phyloP scores from a whole-genome alignment of 2,797 vertebrate genomes.

The Scyliorhinus canicula region DNA sequence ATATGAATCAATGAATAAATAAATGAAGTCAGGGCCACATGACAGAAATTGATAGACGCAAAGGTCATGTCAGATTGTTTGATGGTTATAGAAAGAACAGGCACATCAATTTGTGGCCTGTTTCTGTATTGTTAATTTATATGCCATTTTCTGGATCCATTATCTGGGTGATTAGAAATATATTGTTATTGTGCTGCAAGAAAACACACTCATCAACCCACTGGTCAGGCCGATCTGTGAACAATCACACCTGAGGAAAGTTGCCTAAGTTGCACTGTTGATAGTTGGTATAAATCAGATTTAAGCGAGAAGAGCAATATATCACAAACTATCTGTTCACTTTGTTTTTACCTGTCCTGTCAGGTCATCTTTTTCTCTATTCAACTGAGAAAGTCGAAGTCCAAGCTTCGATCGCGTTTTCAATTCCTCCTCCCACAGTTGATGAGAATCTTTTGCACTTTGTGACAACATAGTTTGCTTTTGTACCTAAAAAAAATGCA shows the following conservation, averaged over 20 bases:
- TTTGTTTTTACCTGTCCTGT: conserved; percentile 58
- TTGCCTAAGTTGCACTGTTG: not conserved
- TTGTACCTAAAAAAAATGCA: conserved; percentile 58
- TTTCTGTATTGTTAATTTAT: not conserved
- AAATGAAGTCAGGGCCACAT: not conserved
- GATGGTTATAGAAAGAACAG: not conserved
- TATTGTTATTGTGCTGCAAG: not conserved
- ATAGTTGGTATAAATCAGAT: too few relatives aligned
- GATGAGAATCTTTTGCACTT: conserved; percentile 68
- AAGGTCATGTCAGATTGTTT: not conserved
- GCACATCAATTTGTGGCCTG: not conserved
- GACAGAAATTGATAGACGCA: not conserved
- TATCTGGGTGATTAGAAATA: not conserved
- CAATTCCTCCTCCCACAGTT: conserved; percentile 75
- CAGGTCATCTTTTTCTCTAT: conserved; percentile 71
- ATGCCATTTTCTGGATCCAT: not conserved
- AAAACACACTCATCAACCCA: not conserved
- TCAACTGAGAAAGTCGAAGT: conserved; percentile 69
- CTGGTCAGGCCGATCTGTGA: not conserved
- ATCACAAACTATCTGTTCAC: not conserved
- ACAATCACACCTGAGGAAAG: not conserved
- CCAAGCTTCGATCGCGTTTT: conserved; percentile 70
- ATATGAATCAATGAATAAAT: not conserved
- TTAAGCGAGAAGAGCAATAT: not conserved
- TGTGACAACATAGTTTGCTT: conserved; percentile 66